A percentile compares a stretch with the other conserved stretches of the same genome.
Evolutionary conservation across 2,113 vertebrate genomes (phyloP).

Genomic region (Canis aureus): DNA sequence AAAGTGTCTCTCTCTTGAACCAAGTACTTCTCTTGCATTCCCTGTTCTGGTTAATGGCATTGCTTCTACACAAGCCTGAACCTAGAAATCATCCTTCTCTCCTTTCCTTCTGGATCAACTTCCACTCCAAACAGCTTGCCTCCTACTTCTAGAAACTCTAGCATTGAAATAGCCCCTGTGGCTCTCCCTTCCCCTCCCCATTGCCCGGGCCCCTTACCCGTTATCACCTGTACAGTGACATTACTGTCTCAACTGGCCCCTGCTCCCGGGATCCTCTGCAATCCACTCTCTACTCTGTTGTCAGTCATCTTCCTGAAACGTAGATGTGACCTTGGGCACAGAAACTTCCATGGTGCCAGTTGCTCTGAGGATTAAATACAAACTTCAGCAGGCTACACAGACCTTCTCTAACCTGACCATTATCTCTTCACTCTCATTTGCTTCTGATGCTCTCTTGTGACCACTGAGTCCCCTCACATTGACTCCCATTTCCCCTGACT

Average conservation of each 20-base stretch:
- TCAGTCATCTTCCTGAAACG: neutral
- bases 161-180: neutral
- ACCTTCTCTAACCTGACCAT: neutral
- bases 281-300: neutral
- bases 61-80: neutral
- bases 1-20: neutral
- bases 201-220: neutral
- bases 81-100: neutral
- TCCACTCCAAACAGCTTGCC: neutral
- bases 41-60: neutral
- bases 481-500: neutral
- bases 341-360: neutral
- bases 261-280: neutral
- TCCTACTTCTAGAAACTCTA: neutral
- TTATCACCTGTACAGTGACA: neutral
- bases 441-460: neutral
- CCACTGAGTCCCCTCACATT: neutral
- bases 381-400: neutral
- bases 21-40: neutral
- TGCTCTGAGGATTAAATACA: neutral
- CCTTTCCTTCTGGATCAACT: neutral
- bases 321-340: neutral
- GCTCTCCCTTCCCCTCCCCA: too few species aligned
- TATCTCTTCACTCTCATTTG: neutral
- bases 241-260: neutral